phyloP scores from a whole-genome alignment of 2,797 vertebrate species.

The Enteromius unitaeniatus region DNA sequence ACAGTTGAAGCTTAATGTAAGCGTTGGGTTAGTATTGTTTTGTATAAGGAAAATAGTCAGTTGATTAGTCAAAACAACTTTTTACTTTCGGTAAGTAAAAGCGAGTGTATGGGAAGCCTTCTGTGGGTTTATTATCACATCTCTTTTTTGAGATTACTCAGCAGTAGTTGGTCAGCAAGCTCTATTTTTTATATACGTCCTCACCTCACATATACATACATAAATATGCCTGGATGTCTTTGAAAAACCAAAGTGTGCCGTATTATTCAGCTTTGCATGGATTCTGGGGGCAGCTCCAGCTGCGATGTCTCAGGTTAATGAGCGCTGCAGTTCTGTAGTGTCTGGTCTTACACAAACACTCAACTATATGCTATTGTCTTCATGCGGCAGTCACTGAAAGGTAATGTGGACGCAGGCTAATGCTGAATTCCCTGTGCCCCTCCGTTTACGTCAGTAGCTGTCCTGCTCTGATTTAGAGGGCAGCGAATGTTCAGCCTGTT shows the following conservation, averaged over 20 bases:
- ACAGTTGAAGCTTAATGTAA: not conserved
- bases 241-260: conserved; percentile 33
- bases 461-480: conserved; percentile 45
- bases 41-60: not conserved
- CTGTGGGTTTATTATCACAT: conserved; percentile 26
- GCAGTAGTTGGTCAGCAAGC: not conserved
- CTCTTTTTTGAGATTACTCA: not conserved
- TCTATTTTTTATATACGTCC: not conserved
- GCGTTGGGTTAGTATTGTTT: not conserved
- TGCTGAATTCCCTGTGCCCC: conserved; percentile 34
- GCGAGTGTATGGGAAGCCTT: not conserved
- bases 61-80: not conserved
- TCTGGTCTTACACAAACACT: conserved; percentile 24
- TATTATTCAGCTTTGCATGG: conserved; percentile 46
- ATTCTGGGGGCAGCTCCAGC: conserved; percentile 45
- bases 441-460: conserved; percentile 39
- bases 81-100: not conserved
- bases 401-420: not conserved
- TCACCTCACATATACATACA: not conserved
- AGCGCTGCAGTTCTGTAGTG: conserved; percentile 3
- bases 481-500: conserved; percentile 51
- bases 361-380: conserved; percentile 30
- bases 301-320: conserved; percentile 53
- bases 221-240: conserved; percentile 24
- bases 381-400: conserved; percentile 30